Conservation (phyloP, 1,140 invertebrate genomes). For the Diuraphis noxia region DNA sequence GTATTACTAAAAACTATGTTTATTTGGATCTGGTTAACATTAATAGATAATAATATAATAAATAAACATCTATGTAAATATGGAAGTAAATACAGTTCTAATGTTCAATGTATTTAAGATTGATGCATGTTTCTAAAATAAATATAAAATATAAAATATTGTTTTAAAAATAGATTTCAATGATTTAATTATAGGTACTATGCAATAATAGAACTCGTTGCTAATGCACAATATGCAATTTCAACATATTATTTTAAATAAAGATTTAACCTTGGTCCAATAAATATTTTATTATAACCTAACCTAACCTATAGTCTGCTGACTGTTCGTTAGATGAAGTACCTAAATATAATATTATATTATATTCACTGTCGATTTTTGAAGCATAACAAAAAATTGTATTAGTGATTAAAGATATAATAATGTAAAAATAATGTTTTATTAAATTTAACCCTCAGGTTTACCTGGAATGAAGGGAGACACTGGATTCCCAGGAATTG, state of each 20-base stretch:
- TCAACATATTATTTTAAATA: not conserved
- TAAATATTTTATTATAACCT: too few species aligned
- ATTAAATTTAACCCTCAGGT: not conserved
- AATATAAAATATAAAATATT: not conserved
- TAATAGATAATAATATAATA: not conserved
- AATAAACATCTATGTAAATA: not conserved
- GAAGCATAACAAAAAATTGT: too few species aligned
- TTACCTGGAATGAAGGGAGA: slow-evolving; percentile 56
- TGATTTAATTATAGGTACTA: too few species aligned
- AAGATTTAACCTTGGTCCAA: not conserved
- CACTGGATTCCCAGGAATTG: slow-evolving; percentile 57
- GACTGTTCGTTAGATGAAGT: too few species aligned
- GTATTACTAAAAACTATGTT: not conserved
- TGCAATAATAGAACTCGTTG: not conserved
- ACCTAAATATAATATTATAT: too few species aligned
- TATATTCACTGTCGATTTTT: too few species aligned
- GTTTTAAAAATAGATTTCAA: not conserved
- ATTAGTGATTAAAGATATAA: too few species aligned
- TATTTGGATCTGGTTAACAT: not conserved
- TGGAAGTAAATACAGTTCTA: not conserved
- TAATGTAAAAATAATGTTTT: too few species aligned
- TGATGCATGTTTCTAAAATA: not conserved
- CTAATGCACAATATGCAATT: not conserved
- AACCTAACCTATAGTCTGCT: too few species aligned
- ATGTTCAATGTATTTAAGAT: not conserved